phyloP scores from a whole-genome alignment of 2,888 invertebrate genomes.

The Sympetrum striolatum region DNA sequence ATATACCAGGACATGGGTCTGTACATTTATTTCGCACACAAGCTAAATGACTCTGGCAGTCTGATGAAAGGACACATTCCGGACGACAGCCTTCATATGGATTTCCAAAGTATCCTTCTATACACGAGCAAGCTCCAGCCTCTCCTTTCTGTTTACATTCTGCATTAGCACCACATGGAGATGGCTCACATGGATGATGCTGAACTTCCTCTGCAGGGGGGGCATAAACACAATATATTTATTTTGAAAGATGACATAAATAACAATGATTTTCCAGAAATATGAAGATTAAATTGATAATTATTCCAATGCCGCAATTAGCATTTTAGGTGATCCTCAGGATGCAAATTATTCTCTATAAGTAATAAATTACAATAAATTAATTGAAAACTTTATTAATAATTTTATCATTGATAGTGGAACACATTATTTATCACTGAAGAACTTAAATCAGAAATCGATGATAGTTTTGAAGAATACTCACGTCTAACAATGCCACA shows the following conservation, averaged over 20 bases:
- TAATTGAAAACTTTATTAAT: constrained; percentile 61
- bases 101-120: constrained; percentile 80
- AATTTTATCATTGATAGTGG: no score
- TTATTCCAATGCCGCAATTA: background rate
- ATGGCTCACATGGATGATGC: constrained; percentile 80
- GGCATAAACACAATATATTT: background rate
- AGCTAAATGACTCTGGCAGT: constrained; percentile 65
- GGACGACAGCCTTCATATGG: constrained; percentile 68
- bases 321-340: no score
- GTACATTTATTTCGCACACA: constrained; percentile 66
- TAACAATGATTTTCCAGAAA: background rate
- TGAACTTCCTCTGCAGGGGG: background rate
- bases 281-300: background rate
- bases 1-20: constrained; percentile 67
- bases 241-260: background rate
- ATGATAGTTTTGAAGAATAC: constrained; percentile 45
- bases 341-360: constrained; percentile 69
- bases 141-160: constrained; percentile 72
- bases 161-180: constrained; percentile 67
- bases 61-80: constrained; percentile 65
- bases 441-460: no score
- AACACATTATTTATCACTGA: no score
- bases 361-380: constrained; percentile 69
- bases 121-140: constrained; percentile 80
- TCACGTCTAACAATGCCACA: constrained; percentile 69